Evolutionary conservation across 2,888 invertebrate species (phyloP).

Genomic region (Andrena bicolor): DNA sequence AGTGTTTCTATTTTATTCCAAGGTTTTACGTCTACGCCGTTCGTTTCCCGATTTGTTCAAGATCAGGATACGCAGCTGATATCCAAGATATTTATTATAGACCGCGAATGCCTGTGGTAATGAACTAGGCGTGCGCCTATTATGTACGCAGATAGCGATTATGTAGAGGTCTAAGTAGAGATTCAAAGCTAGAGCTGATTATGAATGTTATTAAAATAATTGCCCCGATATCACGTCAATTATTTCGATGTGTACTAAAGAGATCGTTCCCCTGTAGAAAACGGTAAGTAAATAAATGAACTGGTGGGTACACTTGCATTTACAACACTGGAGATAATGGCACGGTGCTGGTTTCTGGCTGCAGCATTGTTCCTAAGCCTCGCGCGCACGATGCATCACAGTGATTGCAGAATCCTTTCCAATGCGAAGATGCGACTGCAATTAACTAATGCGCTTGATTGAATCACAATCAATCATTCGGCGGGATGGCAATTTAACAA

Average conservation of each 20-base stretch:
- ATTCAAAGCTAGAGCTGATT: background rate
- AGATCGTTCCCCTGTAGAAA: background rate
- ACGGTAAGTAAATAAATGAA: background rate
- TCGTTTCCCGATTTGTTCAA: background rate
- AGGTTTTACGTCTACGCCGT: background rate
- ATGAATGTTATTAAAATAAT: slow-evolving; percentile 11
- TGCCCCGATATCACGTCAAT: background rate
- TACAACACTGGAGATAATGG: too few species aligned
- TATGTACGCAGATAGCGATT: background rate
- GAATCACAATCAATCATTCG: slow-evolving; percentile 3
- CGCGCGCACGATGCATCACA: background rate
- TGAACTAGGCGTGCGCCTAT: background rate
- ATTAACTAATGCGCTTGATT: background rate
- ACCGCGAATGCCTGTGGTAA: background rate
- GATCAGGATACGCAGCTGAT: background rate
- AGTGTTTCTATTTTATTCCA: background rate
- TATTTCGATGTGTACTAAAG: background rate
- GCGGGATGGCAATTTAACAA: background rate
- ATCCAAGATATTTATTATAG: background rate
- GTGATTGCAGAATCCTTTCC: background rate
- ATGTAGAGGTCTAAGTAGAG: background rate
- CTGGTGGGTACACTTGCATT: background rate
- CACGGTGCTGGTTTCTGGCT: slow-evolving; percentile 8
- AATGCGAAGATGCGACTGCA: background rate
- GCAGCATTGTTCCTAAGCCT: background rate